Conservation (phyloP, 2,888 invertebrate species). For the Drosophila mayaguana region DNA sequence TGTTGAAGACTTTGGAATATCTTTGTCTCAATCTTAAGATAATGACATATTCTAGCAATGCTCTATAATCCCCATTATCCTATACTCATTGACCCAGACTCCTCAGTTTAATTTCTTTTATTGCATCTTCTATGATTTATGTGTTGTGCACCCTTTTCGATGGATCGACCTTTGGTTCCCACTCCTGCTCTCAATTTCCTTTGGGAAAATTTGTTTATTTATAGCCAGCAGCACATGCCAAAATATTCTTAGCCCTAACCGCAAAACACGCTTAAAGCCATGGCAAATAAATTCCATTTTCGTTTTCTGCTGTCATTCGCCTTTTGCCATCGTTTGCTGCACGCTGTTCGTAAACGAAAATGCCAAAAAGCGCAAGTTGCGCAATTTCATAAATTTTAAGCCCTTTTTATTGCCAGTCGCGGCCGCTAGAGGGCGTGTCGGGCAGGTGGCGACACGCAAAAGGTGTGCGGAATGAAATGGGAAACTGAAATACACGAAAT, state of each 20-base stretch:
- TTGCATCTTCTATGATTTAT: constrained; percentile 61
- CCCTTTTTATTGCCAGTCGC: constrained; percentile 75
- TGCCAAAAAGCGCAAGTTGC: constrained; percentile 62
- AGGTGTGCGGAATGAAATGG: constrained; percentile 56
- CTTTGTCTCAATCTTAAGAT: background rate
- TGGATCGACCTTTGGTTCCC: background rate
- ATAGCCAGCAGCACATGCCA: constrained; percentile 48
- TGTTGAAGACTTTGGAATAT: background rate
- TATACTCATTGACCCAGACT: background rate
- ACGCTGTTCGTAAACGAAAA: constrained; percentile 49
- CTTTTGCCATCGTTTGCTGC: constrained; percentile 29
- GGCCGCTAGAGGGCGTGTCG: constrained; percentile 7
- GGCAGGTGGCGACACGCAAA: constrained; percentile 23
- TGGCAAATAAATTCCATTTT: constrained; percentile 53
- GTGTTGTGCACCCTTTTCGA: constrained; percentile 26
- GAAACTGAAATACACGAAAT: constrained; percentile 76
- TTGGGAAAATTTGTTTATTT: constrained; percentile 54
- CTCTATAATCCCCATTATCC: background rate
- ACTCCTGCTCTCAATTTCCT: constrained; percentile 9
- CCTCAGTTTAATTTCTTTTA: constrained; percentile 8
- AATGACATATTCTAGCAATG: constrained; percentile 23
- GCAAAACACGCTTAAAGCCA: constrained; percentile 54
- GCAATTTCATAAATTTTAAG: constrained; percentile 81
- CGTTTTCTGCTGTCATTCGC: constrained; percentile 39
- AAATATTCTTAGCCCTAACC: constrained; percentile 48